Evolutionary conservation across 2,797 vertebrate genomes (phyloP), one percentile per base, ranked within the genome.

Genomic region (Kryptolebias ocellatus): DNA sequence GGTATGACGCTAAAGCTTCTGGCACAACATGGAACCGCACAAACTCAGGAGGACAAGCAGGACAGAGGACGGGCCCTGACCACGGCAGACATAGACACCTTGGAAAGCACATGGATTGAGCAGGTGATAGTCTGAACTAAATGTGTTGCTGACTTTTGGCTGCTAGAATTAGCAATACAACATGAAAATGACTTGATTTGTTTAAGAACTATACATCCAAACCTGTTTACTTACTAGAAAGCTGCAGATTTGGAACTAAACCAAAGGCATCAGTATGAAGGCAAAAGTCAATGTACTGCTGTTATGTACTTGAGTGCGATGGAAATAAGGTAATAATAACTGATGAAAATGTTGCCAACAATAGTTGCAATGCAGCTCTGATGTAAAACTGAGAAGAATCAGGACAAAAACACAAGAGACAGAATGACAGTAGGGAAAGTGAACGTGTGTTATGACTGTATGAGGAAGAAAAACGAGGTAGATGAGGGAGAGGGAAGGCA

Each of bases 101-200:
- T 61, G 66, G 72, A 70, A 90, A 89, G 86, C 90, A 88, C 87
- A 91, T 12, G 58, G 70, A 77, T 67, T 51, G 66, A 82, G 78
- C 75, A 62, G 86, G 67, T 77, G 64, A 67, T 51, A 53, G 3
- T 15, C 20, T 8, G 0, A 42, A 53, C 47, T 2, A 53, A 18
- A 63, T 16, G 6, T 2, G 44, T 2, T 6, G 1, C 42, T 71
- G 14, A 42, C 28, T 7, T 0, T 42, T 71, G 16, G 39, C 28
- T 16, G 20, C 29, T 49, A 37, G 37, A 34, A 45, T 45, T 1
- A 45, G 1, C 51, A 70, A 55, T 55, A 45, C 20, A 61, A 10
- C 24, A 2, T 27, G 0, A 61, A 62, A 10, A 44, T 49, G 11
- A 42, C 50, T 64, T 5, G 31, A 1, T 14, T n/a, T 15, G 10